Evolutionary conservation across 2,797 vertebrate genomes (phyloP), one percentile per base, ranked within the genome.

Genomic region (Calcarius lapponicus): DNA sequence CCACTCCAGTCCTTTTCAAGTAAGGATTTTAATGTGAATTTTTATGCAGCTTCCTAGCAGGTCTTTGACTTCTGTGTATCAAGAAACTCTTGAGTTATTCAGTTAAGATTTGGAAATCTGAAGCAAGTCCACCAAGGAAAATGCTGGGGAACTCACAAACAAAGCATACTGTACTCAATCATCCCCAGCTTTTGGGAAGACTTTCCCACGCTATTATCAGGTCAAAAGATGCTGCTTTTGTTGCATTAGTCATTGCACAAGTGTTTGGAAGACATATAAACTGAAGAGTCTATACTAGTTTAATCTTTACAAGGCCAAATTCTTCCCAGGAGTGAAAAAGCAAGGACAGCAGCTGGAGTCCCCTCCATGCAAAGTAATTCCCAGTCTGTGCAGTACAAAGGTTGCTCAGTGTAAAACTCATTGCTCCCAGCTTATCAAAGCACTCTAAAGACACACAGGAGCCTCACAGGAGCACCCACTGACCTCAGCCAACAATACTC

Each of bases 171-270:
- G 36, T 21, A 43, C 15, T 40, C n/a, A 61, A 31, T 13, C 40
- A 78, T 34, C 16, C 66, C 31, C 66, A 88, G 64, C 60, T 82
- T 93, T 82, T 65, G 29, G 71, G 76, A 94, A 42, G 43, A 47
- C 53, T 88, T 95, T 92, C 90, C 90, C 80, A 94, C 6, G 3
- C 86, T 82, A 75, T 21, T 71, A 82, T 57, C 80, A 90, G 53
- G 78, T 76, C 74, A 88, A 89, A 94, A 92, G 71, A 95, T 67
- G 91, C 74, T 87, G 84, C 61, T 80, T 88, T 80, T 54, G 42
- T 80, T 88, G 32, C 31, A 78, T 91, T 95, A 92, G 67, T 93
- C 93, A 96, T 20, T 85, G 86, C 65, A 85, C 74, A 95, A 95
- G 80, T 20, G 38, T 95, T 95, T 87, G 79, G 74, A 88, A 95